A percentile compares a stretch with the other conserved stretches of the same genome.
Conservation (phyloP, 1,140 invertebrate genomes). For the Drosophila gunungcola region DNA sequence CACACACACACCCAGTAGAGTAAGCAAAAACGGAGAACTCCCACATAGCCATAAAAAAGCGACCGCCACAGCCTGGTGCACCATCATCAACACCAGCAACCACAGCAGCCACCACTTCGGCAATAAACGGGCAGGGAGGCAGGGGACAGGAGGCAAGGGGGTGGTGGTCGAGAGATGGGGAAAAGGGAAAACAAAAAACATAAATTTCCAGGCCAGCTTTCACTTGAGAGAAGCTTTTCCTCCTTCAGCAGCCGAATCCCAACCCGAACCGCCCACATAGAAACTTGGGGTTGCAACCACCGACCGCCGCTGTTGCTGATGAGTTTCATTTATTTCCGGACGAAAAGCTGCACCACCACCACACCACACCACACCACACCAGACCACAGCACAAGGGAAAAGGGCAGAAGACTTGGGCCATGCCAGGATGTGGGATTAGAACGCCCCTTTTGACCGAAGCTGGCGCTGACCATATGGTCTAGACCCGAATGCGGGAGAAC, state of each 20-base stretch:
- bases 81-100: slow-evolving; percentile 47
- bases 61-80: slow-evolving; percentile 42
- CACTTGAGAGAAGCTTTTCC: slow-evolving; percentile 48
- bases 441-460: slow-evolving; percentile 19
- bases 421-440: slow-evolving; percentile 17
- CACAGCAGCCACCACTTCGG: slow-evolving; percentile 42
- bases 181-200: slow-evolving; percentile 22
- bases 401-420: not conserved
- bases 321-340: slow-evolving; percentile 60
- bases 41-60: slow-evolving; percentile 31
- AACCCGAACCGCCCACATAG: slow-evolving; percentile 35
- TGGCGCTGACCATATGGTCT: slow-evolving; percentile 29
- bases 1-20: slow-evolving; percentile 4
- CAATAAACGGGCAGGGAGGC: slow-evolving; percentile 1
- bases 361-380: slow-evolving; percentile 1
- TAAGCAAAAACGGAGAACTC: slow-evolving; percentile 4
- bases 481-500: not conserved
- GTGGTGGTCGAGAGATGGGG: not conserved
- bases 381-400: slow-evolving; percentile 2
- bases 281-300: slow-evolving; percentile 51
- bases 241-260: not conserved
- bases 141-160: not conserved
- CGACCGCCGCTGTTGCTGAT: slow-evolving; percentile 39
- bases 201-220: slow-evolving; percentile 46
- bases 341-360: slow-evolving; percentile 44